Evolutionary conservation across 2,797 vertebrate species (phyloP), one percentile per base, ranked within the genome.

Genomic region (Galaxias olidus): DNA sequence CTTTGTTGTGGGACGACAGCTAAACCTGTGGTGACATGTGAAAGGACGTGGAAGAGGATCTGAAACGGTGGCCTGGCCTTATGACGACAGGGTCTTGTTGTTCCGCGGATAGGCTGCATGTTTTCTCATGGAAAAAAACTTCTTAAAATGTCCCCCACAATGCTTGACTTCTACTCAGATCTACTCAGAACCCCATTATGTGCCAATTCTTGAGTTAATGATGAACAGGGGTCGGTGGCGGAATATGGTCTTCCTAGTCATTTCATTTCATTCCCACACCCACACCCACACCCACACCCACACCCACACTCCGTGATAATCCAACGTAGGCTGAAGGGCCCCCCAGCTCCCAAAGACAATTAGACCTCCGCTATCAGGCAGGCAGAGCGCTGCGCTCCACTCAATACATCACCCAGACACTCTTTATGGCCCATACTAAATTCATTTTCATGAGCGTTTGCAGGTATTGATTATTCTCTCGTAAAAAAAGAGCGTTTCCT

Each of bases 331-430:
- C 61, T 54, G 46, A 41, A 72, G n/a, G 77, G 65, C 71, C 81
- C 73, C 79, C 74, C 72, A 80, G 77, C 82, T 59, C 66, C 61
- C 80, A 76, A 84, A 85, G 74, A 86, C 64, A 85, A 87, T 88
- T 79, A 88, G 48, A 74, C 30, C 65, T 43, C 54, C 59, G 63
- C 71, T 78, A 72, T 77, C 48, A 67, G 61, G 68, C 30, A 70
- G 68, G 76, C 49, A 69, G 20, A 64, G 63, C 59, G 61, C 59
- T 64, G 3, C 67, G 51, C 60, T 61, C 42, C 2, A 66, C 67
- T 80, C 72, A 75, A 84, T 86, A 74, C 42, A 82, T 84, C 78
- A 83, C 47, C 58, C 10, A 17, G 76, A 82, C 81, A 84, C 73
- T 20, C 84, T 84, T 85, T 83, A 84, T 80, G 65, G 77, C 59